Conservation (phyloP, 2,888 invertebrate genomes). For the Bugulina stolonifera region DNA sequence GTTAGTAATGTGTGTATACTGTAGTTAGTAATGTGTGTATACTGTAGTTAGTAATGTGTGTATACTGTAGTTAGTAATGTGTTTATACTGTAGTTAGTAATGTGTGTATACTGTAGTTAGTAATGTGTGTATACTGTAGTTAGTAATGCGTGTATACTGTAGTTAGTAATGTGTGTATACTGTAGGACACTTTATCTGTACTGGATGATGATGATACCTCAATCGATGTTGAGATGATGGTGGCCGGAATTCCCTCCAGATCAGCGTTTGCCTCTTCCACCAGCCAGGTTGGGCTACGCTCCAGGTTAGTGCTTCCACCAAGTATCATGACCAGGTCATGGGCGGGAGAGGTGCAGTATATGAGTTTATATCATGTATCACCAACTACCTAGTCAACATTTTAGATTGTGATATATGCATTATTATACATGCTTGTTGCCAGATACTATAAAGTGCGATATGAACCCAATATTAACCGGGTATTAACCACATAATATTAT, state of each 20-base stretch:
- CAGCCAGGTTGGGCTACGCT: neutral
- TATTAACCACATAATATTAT: too few species aligned
- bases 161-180: neutral
- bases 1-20: neutral
- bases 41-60: neutral
- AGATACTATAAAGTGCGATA: too few species aligned
- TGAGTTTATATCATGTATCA: too few species aligned
- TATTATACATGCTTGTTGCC: too few species aligned
- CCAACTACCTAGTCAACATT: too few species aligned
- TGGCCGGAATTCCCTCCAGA: conserved; percentile 8
- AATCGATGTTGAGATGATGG: neutral
- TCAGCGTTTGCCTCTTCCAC: conserved; percentile 6
- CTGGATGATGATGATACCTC: conserved; percentile 13
- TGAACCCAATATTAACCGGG: too few species aligned
- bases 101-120: neutral
- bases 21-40: neutral
- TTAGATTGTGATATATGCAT: too few species aligned
- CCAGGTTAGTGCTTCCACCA: too few species aligned
- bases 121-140: neutral
- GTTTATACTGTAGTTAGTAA: neutral
- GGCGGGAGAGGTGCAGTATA: too few species aligned
- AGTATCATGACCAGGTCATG: too few species aligned
- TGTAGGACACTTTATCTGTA: neutral
- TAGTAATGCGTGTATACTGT: neutral
- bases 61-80: neutral